phyloP scores from a whole-genome alignment of 2,888 invertebrate species.

The Sarcophaga caerulescens region DNA sequence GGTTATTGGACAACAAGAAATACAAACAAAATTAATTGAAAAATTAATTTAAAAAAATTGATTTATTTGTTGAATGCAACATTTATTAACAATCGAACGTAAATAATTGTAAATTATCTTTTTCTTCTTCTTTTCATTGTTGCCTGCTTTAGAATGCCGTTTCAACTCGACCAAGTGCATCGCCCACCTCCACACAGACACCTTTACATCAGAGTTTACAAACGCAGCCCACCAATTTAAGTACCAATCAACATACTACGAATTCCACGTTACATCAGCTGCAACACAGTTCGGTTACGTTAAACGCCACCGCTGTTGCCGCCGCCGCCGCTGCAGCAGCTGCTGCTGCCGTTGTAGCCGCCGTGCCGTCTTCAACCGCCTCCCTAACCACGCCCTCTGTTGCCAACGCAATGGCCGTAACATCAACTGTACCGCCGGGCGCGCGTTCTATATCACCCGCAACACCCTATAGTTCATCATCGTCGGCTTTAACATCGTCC shows the following conservation, averaged over 20 bases:
- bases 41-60: too few relatives aligned
- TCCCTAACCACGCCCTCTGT: conserved; percentile 67
- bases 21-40: conserved; percentile 40
- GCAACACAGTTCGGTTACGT: conserved; percentile 70
- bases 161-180: conserved; percentile 88
- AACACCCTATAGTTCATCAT: conserved; percentile 81
- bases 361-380: conserved; percentile 70
- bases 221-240: conserved; percentile 70
- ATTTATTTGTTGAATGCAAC: conserved; percentile 32
- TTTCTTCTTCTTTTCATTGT: conserved; percentile 39
- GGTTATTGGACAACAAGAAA: neutral
- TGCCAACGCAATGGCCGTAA: conserved; percentile 82
- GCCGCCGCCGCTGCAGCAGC: conserved; percentile 72
- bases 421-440: conserved; percentile 82
- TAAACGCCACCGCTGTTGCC: conserved; percentile 72
- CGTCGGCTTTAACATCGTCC: conserved; percentile 66
- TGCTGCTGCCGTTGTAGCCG: conserved; percentile 75
- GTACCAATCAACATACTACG: conserved; percentile 58
- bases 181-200: conserved; percentile 84
- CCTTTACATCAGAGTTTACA: conserved; percentile 78
- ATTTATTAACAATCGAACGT: conserved; percentile 1
- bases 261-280: conserved; percentile 50
- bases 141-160: conserved; percentile 81
- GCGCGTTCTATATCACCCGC: conserved; percentile 83
- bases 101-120: conserved; percentile 15